A percentile compares a stretch with the other conserved stretches of the same genome.
phyloP scores from a whole-genome alignment of 1,140 invertebrate genomes.

The Mycetomoellerius zeteki region DNA sequence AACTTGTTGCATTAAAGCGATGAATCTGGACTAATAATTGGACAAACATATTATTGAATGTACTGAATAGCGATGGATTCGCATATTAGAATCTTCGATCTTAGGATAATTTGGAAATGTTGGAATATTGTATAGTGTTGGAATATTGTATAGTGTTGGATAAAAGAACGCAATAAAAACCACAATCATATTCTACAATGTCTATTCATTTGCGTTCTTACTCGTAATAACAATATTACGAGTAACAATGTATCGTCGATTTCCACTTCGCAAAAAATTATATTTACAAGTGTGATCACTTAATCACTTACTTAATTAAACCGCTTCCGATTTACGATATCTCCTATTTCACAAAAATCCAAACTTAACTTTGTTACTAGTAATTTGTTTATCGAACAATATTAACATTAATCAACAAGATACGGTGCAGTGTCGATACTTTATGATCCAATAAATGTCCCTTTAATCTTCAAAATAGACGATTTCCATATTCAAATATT shows the following conservation, averaged over 20 bases:
- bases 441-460: neutral
- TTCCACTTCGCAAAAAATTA: neutral
- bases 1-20: neutral
- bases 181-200: neutral
- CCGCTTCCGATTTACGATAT: neutral
- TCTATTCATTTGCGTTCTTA: neutral
- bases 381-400: conserved; percentile 3
- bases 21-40: neutral
- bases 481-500: neutral
- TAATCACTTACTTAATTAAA: neutral
- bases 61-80: neutral
- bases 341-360: neutral
- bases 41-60: neutral
- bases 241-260: neutral
- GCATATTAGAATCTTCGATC: neutral
- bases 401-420: neutral
- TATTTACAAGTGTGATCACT: conserved; percentile 19
- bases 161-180: neutral
- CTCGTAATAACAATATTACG: conserved; percentile 24
- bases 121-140: neutral
- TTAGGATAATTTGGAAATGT: neutral
- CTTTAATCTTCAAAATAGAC: neutral
- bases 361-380: conserved; percentile 12
- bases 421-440: neutral
- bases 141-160: neutral